Conservation (phyloP, 2,797 vertebrate species). For the Microctenopoma lineatum region DNA sequence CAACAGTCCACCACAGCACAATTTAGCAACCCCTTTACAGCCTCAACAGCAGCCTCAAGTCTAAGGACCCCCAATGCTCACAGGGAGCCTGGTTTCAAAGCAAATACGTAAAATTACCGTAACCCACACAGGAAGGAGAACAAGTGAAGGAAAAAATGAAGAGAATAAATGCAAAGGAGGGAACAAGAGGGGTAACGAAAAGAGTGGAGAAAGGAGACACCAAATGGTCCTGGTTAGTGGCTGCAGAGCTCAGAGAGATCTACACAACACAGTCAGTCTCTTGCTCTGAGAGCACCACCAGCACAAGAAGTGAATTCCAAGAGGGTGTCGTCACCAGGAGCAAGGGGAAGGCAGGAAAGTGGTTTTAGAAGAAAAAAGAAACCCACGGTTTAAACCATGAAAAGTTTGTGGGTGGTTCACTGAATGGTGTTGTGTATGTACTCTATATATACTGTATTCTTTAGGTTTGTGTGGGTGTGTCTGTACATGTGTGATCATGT, state of each 20-base stretch:
- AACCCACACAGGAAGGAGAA: slow-evolving; percentile 67
- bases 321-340: slow-evolving; percentile 81
- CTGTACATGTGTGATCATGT: slow-evolving; percentile 1
- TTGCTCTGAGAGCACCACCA: slow-evolving; percentile 70
- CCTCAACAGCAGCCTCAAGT: not conserved
- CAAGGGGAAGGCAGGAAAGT: slow-evolving; percentile 84
- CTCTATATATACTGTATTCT: slow-evolving; percentile 13
- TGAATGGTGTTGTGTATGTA: slow-evolving; percentile 52
- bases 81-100: slow-evolving; percentile 52
- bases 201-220: slow-evolving; percentile 73
- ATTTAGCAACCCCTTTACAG: slow-evolving; percentile 15
- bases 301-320: slow-evolving; percentile 84
- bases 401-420: slow-evolving; percentile 66
- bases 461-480: not conserved
- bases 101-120: slow-evolving; percentile 64
- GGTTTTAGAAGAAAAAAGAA: slow-evolving; percentile 71
- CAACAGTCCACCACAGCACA: not conserved
- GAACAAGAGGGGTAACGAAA: slow-evolving; percentile 47
- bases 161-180: slow-evolving; percentile 41
- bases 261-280: slow-evolving; percentile 66
- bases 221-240: slow-evolving; percentile 82
- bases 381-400: slow-evolving; percentile 60
- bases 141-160: slow-evolving; percentile 27
- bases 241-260: slow-evolving; percentile 69
- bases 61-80: slow-evolving; percentile 29